Evolutionary conservation across 1,140 invertebrate genomes (phyloP), one percentile per base, ranked within the genome.

Genomic region (Phocides pigmalion): DNA sequence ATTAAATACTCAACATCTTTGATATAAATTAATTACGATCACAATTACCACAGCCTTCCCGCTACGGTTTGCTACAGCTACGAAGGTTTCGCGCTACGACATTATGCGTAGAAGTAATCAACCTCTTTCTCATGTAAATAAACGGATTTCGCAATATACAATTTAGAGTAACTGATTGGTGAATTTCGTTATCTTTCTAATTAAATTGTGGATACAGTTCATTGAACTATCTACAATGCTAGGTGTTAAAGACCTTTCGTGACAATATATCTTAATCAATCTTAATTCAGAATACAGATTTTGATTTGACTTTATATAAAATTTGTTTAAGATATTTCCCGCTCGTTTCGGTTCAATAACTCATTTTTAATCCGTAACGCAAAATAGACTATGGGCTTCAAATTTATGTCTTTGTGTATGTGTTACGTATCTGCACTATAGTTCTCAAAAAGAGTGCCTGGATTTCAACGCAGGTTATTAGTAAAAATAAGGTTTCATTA

Each of bases 191-290:
- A 17, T 53, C 32, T 16, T 19, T 37, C 16, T 39, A 32, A 11
- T 39, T 37, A 32, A 17, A 53, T 53, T 39, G 19, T 19, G 32
- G 20, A 39, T 44, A 28, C 39, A 32, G 28, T 32, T 32, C 20
- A 41, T 15, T 42, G 20, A 56, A 41, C 51, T 56, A 20, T 15
- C 6, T 0, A 39, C 35, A 53, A 35, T 53, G 16, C 16, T 53
- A 37, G 50, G 53, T 58, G 53, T 58, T 44, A 58, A 58, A 44
- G 53, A 58, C 20, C 39, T 58, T 58, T 20, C 20, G 6, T 35
- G 35, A 58, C 20, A 42, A 25, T 42, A 42, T 58, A 25, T 44
- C n/a, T n/a, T n/a, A 44, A 58, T 17, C 4, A 28, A 11, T 28
- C 39, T 58, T 41, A 19, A 56, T 22, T 41, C 12, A 16, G 28